Percentiles rank a stretch among this genome's conserved stretches.
These are phyloP conservation scores for Tylochromis polylepis DNA, from an alignment of 2,113 vertebrate species.

Conservation along the genomic window DNA sequence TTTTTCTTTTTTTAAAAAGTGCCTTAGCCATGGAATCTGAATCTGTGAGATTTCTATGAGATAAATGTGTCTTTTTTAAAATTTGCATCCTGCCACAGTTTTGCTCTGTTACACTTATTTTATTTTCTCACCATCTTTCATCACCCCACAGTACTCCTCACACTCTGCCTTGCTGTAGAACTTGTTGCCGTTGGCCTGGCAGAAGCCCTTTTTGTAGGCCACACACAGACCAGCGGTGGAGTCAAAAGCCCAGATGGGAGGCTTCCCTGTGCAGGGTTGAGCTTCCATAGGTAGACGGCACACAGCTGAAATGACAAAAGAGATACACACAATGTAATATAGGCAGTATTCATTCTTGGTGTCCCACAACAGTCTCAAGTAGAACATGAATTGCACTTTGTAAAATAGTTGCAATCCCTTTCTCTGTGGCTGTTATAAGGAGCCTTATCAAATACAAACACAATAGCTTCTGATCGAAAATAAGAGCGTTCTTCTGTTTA, in stretches of 20 bases:
- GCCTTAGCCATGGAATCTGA: background rate
- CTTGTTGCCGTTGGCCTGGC: constrained; percentile 86
- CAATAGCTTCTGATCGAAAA: background rate
- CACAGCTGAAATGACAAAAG: constrained; percentile 71
- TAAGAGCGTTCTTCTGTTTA: background rate
- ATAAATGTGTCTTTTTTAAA: background rate
- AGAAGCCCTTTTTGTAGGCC: constrained; percentile 74
- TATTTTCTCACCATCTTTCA: constrained; percentile 71
- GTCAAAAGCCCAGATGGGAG: constrained; percentile 80
- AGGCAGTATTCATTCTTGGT: background rate
- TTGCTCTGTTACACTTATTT: background rate
- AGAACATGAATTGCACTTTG: background rate
- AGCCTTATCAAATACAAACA: background rate
- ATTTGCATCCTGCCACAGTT: background rate
- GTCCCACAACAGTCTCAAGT: background rate
- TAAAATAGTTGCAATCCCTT: background rate
- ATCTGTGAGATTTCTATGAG: background rate
- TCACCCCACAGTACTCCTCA: constrained; percentile 86
- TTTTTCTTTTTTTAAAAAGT: background rate
- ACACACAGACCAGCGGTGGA: constrained; percentile 75
- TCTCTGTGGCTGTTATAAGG: background rate
- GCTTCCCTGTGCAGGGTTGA: constrained; percentile 59
- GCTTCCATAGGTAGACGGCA: constrained; percentile 82
- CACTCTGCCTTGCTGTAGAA: constrained; percentile 94
- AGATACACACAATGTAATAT: background rate